phyloP scores from a whole-genome alignment of 2,888 invertebrate species.

The Atrina japonica region DNA sequence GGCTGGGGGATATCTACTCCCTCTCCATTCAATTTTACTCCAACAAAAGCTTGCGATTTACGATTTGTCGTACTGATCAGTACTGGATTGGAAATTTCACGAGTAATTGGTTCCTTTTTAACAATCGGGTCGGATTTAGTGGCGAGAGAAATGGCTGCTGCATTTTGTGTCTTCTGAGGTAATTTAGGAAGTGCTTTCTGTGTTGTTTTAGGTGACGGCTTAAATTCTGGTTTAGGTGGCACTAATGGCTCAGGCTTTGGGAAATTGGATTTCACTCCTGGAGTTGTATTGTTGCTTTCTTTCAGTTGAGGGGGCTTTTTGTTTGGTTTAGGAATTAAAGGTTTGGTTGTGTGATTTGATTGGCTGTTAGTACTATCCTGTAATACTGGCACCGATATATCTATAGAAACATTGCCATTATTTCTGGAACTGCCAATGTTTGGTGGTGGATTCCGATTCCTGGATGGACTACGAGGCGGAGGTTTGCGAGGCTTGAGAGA shows the following conservation, averaged over 20 bases:
- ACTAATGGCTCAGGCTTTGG: constrained; percentile 7
- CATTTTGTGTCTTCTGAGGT: constrained; percentile 21
- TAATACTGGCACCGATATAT: constrained; percentile 59
- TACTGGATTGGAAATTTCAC: constrained; percentile 72
- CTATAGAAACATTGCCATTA: constrained; percentile 31
- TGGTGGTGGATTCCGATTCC: neutral
- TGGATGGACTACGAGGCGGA: neutral
- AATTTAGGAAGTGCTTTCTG: constrained; percentile 30
- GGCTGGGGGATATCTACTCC: constrained; percentile 22
- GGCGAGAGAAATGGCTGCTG: neutral
- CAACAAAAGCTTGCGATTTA: constrained; percentile 66
- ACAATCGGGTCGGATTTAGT: constrained; percentile 44
- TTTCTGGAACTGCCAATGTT: neutral
- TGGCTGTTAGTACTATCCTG: constrained; percentile 59
- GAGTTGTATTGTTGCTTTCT: constrained; percentile 27
- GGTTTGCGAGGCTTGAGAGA: constrained; percentile 14
- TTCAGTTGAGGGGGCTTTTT: neutral
- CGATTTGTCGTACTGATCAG: constrained; percentile 74
- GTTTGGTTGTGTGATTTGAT: constrained; percentile 33
- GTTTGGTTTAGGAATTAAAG: no score
- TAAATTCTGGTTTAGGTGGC: constrained; percentile 47
- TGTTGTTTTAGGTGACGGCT: constrained; percentile 45
- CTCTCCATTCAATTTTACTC: constrained; percentile 39
- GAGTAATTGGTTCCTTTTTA: constrained; percentile 64
- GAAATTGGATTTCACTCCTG: neutral